Percentiles rank a stretch among this genome's conserved stretches.
phyloP scores from a whole-genome alignment of 2,888 invertebrate genomes.

The Nomada flava region DNA sequence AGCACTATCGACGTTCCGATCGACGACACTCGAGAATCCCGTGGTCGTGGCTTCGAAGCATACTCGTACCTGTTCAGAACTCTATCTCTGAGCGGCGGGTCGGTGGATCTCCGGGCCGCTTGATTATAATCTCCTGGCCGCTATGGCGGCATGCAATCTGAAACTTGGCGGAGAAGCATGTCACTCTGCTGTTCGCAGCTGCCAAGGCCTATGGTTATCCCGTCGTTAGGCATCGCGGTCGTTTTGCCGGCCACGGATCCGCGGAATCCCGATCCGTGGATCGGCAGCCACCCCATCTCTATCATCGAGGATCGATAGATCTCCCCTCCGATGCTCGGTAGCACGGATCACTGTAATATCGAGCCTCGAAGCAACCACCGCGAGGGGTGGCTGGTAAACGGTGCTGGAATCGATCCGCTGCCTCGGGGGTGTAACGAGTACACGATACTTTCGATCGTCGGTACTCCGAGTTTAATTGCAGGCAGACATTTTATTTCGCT shows the following conservation, averaged over 20 bases:
- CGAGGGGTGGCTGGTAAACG: slow-evolving; percentile 16
- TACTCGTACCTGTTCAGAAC: slow-evolving; percentile 35
- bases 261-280: slow-evolving; percentile 66
- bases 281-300: slow-evolving; percentile 54
- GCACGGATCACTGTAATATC: slow-evolving; percentile 74
- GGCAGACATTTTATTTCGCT: neutral
- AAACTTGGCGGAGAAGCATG: slow-evolving; percentile 77
- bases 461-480: slow-evolving; percentile 23
- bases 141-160: slow-evolving; percentile 74
- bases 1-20: slow-evolving; percentile 16
- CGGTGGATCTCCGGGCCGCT: slow-evolving; percentile 51
- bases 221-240: slow-evolving; percentile 61
- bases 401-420: slow-evolving; percentile 39
- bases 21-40: slow-evolving; percentile 23
- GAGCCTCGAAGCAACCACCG: slow-evolving; percentile 46
- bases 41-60: slow-evolving; percentile 12
- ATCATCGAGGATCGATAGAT: slow-evolving; percentile 68
- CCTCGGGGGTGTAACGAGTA: slow-evolving; percentile 40
- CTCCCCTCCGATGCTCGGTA: slow-evolving; percentile 60
- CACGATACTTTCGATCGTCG: slow-evolving; percentile 49
- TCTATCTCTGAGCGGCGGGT: slow-evolving; percentile 30
- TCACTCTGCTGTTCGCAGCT: slow-evolving; percentile 80
- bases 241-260: slow-evolving; percentile 60
- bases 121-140: slow-evolving; percentile 77
- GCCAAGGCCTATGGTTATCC: slow-evolving; percentile 78